Base-by-base conservation (phyloP, 2,113 vertebrate genomes). In the cattle (Bos taurus) region DNA sequence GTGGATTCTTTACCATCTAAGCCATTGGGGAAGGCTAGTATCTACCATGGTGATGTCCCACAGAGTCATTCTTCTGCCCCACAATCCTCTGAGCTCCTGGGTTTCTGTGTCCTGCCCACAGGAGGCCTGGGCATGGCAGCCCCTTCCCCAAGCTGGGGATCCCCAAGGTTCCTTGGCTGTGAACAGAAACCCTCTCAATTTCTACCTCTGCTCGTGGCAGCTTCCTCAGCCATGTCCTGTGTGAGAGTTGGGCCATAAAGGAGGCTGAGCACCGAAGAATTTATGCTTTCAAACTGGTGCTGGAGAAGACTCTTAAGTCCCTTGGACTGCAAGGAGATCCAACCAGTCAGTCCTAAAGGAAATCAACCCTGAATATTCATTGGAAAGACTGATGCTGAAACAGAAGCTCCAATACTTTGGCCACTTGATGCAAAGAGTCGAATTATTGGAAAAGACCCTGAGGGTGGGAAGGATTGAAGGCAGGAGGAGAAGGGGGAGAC, bases 181-280 rank as follows among this genome's bases (percentile, higher is more conserved):
- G 46, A 83, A 50, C 28, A n/a, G 83, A 67, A 17, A 59, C 36
- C 2, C 1, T 57, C 28, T 88, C 21, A 12, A n/a, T 23, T 59
- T 25, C 9, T n/a, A 9, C 25, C 23, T 43, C 36, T 50, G 46
- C 52, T 48, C 1, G 0, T 2, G 2, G 62, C 5, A 59, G 33
- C 54, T 7, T 21, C 43, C 62, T 33, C 3, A 14, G 52, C 36
- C 40, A 64, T 62, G 21, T 57, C 5, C 19, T 1, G 0, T 25
- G 71, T 77, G 11, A 77, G 11, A 74, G 71, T 2, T 77, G 12
- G 71, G 40, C 40, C 71, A 43, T 77, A 77, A 77, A 43, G 40
- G 12, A 40, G 40, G 40, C 71, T 77, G 71, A 77, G 36, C 71
- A 77, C 23, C 1, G 2, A 77, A 77, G 6, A 77, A 77, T 26